These are phyloP conservation scores for Acrocephalus arundinaceus DNA, from an alignment of 2,113 vertebrate species.

Conservation along the genomic window DNA sequence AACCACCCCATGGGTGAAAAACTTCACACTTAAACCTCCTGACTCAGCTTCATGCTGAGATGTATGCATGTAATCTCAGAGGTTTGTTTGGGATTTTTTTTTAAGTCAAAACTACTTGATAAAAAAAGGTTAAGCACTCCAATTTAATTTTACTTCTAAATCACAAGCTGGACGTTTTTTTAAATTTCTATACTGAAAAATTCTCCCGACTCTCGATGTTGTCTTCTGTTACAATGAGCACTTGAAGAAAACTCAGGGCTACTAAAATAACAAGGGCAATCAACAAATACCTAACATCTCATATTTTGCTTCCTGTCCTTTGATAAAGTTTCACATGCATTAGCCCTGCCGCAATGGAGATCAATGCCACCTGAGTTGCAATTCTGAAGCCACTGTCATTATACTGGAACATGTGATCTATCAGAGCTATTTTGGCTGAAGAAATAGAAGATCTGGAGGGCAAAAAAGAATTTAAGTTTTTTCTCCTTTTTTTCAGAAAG, in stretches of 20 bases:
- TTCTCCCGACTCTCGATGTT: neutral
- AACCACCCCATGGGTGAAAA: neutral
- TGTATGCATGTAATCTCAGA: accelerated
- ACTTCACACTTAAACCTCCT: too few relatives aligned
- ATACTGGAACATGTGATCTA: neutral
- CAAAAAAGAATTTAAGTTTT: neutral
- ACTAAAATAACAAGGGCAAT: neutral
- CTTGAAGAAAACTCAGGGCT: neutral
- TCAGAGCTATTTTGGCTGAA: neutral
- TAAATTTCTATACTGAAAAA: neutral
- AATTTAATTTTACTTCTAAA: neutral
- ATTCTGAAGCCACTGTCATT: neutral
- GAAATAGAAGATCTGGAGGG: neutral
- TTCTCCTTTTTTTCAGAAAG: neutral
- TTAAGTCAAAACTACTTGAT: neutral
- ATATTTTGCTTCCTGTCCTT: neutral
- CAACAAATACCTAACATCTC: neutral
- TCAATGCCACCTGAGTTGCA: neutral
- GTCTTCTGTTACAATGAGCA: neutral
- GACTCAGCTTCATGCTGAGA: neutral
- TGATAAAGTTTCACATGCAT: neutral
- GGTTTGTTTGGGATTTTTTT: neutral
- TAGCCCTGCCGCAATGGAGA: neutral
- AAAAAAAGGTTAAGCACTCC: neutral
- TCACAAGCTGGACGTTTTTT: neutral